Conservation (phyloP, 2,797 vertebrate species). For the Carduelis carduelis region DNA sequence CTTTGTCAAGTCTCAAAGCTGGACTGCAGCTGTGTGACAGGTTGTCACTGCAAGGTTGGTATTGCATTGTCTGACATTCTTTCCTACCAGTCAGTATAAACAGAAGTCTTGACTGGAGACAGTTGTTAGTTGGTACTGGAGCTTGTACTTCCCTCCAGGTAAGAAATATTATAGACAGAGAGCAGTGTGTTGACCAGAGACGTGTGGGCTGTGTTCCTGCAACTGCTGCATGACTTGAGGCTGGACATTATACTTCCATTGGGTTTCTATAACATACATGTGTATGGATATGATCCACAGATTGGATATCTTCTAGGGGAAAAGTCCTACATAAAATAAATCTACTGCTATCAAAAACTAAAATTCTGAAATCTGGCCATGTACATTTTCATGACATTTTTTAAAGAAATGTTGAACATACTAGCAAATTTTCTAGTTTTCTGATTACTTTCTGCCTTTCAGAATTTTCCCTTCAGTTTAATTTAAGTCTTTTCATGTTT, state of each 20-base stretch:
- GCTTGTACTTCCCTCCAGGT: not conserved
- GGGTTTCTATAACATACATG: not conserved
- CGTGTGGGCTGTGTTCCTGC: not conserved
- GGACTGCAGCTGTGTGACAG: not conserved
- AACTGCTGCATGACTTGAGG: not conserved
- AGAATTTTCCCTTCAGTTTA: not conserved
- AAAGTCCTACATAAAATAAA: not conserved
- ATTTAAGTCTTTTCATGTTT: not conserved
- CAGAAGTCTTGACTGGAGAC: not conserved
- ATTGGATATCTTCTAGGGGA: not conserved
- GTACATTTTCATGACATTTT: not conserved
- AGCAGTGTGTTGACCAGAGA: not conserved
- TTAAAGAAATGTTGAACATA: not conserved
- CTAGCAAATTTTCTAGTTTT: not conserved
- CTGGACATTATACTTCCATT: not conserved
- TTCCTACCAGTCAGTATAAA: rapidly evolving
- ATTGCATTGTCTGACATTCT: not conserved
- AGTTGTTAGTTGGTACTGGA: not conserved
- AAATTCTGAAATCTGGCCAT: not conserved
- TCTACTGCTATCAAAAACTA: not conserved
- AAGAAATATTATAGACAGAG: not conserved
- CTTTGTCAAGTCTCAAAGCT: not conserved
- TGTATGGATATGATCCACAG: not conserved
- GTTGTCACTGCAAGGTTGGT: not conserved
- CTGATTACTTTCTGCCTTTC: not conserved